Conservation (phyloP, 2,888 invertebrate genomes). For the Oscheius myriophilus region DNA sequence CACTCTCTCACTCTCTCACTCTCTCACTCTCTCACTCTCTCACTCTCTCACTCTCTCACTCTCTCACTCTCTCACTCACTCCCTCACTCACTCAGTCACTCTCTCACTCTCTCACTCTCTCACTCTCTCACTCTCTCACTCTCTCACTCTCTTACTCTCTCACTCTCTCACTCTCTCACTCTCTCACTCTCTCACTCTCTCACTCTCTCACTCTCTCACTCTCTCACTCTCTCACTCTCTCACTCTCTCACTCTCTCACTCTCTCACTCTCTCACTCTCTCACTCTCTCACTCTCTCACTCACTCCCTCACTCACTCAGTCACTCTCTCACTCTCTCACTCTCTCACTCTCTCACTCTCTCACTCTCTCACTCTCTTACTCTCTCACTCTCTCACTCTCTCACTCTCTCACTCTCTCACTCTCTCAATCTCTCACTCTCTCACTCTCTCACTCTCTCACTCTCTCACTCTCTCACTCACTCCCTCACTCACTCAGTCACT, state of each 20-base stretch:
- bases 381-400: conserved; percentile 10
- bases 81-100: conserved; percentile 28
- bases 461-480: conserved; percentile 31
- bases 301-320: conserved; percentile 32
- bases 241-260: conserved; percentile 36
- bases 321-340: conserved; percentile 6
- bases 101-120: conserved; percentile 10
- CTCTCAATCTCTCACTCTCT: conserved; percentile 31
- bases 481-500: conserved; percentile 32
- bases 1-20: conserved; percentile 25
- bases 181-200: conserved; percentile 38
- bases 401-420: conserved; percentile 32
- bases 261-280: conserved; percentile 6
- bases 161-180: conserved; percentile 7
- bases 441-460: conserved; percentile 6
- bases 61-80: conserved; percentile 31
- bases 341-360: conserved; percentile 32
- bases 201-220: conserved; percentile 7
- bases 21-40: conserved; percentile 33
- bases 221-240: conserved; percentile 20
- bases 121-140: conserved; percentile 34
- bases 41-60: conserved; percentile 6
- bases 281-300: conserved; percentile 25
- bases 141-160: conserved; percentile 24
- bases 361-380: conserved; percentile 30